Conservation (phyloP, 2,888 invertebrate genomes). For the Norana najaformis region DNA sequence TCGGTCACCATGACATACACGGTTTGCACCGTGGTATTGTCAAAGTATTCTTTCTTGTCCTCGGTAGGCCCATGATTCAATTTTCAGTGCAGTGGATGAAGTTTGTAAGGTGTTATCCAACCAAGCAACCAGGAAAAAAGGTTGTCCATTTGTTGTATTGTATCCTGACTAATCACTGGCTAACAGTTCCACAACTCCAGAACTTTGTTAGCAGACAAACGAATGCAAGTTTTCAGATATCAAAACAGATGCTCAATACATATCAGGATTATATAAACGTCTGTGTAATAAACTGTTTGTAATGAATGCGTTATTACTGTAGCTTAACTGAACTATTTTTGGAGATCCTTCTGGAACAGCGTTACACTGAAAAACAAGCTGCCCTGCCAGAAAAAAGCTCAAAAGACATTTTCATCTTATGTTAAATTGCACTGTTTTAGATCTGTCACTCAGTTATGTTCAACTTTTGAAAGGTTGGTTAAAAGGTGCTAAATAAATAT, state of each 20-base stretch:
- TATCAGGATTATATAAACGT: not conserved
- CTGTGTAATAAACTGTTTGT: not conserved
- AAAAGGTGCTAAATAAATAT: not conserved
- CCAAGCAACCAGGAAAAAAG: not conserved
- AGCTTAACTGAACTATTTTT: no score
- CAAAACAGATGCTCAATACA: not conserved
- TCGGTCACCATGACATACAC: no score
- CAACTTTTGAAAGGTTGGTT: no score
- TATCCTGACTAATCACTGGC: not conserved
- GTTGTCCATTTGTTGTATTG: not conserved
- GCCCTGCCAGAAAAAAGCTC: not conserved
- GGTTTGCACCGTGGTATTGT: no score
- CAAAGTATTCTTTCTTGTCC: no score
- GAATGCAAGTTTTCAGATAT: not conserved
- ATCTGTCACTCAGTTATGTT: no score
- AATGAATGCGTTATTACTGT: no score
- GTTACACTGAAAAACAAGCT: not conserved
- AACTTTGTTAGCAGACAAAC: not conserved
- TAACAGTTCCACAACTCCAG: not conserved
- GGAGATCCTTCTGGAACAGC: not conserved
- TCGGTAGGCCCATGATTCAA: no score
- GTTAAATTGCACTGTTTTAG: not conserved
- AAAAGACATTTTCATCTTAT: not conserved
- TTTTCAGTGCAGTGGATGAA: no score
- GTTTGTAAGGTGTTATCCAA: no score